Evolutionary conservation across 1,140 invertebrate species (phyloP).

Genomic region (Polyergus mexicanus): DNA sequence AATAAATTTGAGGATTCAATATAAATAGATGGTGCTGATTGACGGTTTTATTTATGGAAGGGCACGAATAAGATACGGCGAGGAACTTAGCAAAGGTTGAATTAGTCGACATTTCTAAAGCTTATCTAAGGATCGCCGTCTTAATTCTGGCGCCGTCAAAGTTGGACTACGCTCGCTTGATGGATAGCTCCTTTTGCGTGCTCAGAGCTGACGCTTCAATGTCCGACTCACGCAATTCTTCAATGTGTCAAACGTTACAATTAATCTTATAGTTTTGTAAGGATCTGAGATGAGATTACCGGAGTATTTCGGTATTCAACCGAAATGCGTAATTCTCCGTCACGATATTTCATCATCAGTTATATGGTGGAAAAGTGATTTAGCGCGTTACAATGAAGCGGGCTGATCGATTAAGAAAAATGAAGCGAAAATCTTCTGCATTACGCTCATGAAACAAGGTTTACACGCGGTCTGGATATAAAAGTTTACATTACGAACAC

Average conservation of each 20-base stretch:
- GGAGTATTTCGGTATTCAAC: constrained; percentile 43
- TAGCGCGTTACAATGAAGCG: constrained; percentile 30
- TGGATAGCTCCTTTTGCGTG: constrained; percentile 58
- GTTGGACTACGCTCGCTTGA: constrained; percentile 39
- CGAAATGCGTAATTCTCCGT: constrained; percentile 49
- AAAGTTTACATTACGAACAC: neutral
- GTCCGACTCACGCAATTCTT: constrained; percentile 61
- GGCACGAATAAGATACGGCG: constrained; percentile 11
- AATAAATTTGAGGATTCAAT: neutral
- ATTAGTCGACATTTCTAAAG: constrained; percentile 19
- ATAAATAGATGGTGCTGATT: constrained; percentile 12
- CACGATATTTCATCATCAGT: constrained; percentile 61
- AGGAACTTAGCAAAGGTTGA: neutral
- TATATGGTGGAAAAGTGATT: constrained; percentile 55
- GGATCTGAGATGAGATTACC: constrained; percentile 36
- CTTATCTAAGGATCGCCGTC: neutral
- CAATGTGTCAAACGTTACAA: constrained; percentile 59
- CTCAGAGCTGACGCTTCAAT: constrained; percentile 42
- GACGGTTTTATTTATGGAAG: neutral
- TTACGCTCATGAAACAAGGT: neutral
- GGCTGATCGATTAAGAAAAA: constrained; percentile 49
- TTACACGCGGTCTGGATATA: neutral
- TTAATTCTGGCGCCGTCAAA: constrained; percentile 48
- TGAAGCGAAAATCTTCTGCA: neutral
- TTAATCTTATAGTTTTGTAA: constrained; percentile 60